Evolutionary conservation across 1,140 invertebrate genomes (phyloP), one percentile per base, ranked within the genome.

Genomic region (Drosophila orena): DNA sequence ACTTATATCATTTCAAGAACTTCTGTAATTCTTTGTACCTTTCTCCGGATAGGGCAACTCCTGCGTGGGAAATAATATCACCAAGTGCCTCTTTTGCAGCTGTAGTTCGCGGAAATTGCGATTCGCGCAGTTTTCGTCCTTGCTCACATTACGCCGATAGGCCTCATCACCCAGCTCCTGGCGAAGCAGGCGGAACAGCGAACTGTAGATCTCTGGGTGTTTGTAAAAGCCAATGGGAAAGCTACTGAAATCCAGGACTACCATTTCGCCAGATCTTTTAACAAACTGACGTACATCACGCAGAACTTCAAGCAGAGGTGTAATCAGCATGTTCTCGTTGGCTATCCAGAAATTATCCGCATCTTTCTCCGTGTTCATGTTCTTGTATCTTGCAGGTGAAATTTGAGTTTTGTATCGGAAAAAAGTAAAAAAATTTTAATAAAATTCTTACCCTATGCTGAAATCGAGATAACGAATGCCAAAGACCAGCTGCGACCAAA

Each of bases 381-480:
- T 50, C 2, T 81, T 72, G 66, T 69, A 90, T 7, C 85, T 89
- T n/a, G 1, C 3, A n/a, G 2, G 3, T 43, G 14, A 12, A 17
- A 54, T 24, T 1, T 14, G 8, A 37, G 3, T 37, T 37, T 1
- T 14, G 4, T 12, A 12, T 37, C 4, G 35, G 35, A 3, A 12
- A 2, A 3, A 37, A 12, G 14, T 37, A 12, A 3, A 0, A 37
- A 38, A 0, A 0, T 38, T 12, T 14, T 14, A 38, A 3, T 11
- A 17, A 14, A 38, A 3, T 11, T 17, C 94, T 79, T 93, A 95
- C 59, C 94, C 95, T 57, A 96, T 93, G 64, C 96, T 94, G 17
- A 97, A 93, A 92, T 97, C 96, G 22, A 97, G 93, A 86, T 97
- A 97, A 77, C 97, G 93, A 81, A 97, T 95, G 30, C 97, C 96